Conservation (phyloP, 2,797 vertebrate genomes). For the Potorous gilbertii region DNA sequence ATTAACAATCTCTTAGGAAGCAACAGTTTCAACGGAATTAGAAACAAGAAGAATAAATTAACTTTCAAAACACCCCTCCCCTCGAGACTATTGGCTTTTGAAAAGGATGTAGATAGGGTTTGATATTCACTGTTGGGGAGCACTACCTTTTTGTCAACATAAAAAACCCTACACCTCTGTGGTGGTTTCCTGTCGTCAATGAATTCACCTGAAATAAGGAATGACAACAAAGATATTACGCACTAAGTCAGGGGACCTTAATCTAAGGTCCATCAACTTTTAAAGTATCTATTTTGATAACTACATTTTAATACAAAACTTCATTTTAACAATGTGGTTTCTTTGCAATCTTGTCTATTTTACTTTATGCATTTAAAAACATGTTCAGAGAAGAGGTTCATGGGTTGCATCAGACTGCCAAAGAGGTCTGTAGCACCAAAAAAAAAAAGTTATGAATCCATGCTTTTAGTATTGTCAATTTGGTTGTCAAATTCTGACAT, state of each 20-base stretch:
- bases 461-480: background rate
- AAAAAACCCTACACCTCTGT: constrained; percentile 4
- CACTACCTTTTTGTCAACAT: background rate
- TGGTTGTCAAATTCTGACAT: background rate
- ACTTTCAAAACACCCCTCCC: background rate
- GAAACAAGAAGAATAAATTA: no score
- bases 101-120: background rate
- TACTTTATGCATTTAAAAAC: background rate
- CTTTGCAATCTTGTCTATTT: background rate
- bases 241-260: background rate
- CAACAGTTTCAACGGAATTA: background rate
- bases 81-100: background rate
- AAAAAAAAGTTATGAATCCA: background rate
- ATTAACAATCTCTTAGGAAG: background rate
- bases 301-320: background rate
- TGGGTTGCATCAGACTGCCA: background rate
- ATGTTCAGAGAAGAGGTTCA: background rate
- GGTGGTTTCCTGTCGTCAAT: background rate
- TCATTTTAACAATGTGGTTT: background rate
- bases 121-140: background rate
- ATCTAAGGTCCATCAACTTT: background rate
- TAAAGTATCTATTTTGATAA: background rate
- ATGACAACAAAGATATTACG: background rate
- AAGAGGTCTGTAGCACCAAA: background rate
- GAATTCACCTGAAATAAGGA: background rate